Percentiles rank a stretch among this genome's conserved stretches.
Conservation (phyloP, 2,888 invertebrate species). For the Calliopum simillimum region DNA sequence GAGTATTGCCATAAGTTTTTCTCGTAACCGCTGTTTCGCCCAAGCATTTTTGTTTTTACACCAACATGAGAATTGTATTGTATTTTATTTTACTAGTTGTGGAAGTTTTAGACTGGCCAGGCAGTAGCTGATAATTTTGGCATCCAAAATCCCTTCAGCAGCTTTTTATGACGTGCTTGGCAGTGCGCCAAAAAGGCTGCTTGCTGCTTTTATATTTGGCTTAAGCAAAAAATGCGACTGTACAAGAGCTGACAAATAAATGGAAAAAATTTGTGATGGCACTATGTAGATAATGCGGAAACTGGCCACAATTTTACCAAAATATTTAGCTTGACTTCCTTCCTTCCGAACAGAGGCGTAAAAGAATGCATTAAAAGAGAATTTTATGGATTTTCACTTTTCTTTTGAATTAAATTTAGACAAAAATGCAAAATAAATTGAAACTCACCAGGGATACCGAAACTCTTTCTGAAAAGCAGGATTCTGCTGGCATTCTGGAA, state of each 20-base stretch:
- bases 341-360: neutral
- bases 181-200: constrained; percentile 13
- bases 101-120: neutral
- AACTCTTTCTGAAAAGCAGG: too few species aligned
- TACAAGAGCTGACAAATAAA: neutral
- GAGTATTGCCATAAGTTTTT: constrained; percentile 4
- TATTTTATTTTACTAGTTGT: constrained; percentile 14
- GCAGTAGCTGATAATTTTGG: constrained; percentile 21
- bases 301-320: constrained; percentile 25
- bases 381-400: too few species aligned
- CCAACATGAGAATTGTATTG: neutral
- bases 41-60: neutral
- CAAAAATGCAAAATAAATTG: too few species aligned
- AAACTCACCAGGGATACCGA: too few species aligned
- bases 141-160: constrained; percentile 24
- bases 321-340: constrained; percentile 20
- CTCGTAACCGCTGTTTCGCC: too few species aligned
- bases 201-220: neutral
- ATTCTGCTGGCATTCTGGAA: too few species aligned
- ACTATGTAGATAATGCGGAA: constrained; percentile 23
- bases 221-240: neutral
- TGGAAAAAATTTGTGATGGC: neutral
- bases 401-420: too few species aligned
- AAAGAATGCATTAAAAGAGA: too few species aligned
- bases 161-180: constrained; percentile 26